Percentiles rank a stretch among this genome's conserved stretches.
These are phyloP conservation scores for Orestias chungarensis DNA, from an alignment of 2,797 vertebrate species.

Conservation along the genomic window DNA sequence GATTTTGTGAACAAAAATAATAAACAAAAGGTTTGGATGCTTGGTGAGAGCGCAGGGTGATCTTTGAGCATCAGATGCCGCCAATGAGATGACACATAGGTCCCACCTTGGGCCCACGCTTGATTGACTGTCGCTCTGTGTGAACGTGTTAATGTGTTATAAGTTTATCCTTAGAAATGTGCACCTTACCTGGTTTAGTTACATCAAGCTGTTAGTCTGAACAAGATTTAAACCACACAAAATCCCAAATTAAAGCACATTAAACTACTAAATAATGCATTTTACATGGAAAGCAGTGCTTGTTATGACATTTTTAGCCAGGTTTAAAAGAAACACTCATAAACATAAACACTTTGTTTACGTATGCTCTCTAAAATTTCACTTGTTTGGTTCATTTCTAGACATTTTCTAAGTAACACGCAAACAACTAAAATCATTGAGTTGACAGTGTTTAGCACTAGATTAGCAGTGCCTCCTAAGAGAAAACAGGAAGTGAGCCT, in stretches of 20 bases:
- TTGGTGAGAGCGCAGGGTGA: not conserved
- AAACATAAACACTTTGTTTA: too few relatives aligned
- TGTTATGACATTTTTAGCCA: not conserved
- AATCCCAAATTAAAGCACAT: not conserved
- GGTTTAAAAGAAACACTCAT: not conserved
- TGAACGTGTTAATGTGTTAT: not conserved
- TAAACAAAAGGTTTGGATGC: not conserved
- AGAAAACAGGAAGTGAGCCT: not conserved
- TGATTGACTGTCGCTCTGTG: not conserved
- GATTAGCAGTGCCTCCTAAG: too few relatives aligned
- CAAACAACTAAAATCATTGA: too few relatives aligned
- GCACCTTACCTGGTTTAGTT: not conserved
- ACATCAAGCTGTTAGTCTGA: not conserved
- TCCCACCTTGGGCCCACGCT: not conserved
- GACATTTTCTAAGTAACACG: not conserved
- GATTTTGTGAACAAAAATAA: not conserved
- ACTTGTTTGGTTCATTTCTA: not conserved
- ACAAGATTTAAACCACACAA: not conserved
- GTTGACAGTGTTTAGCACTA: too few relatives aligned
- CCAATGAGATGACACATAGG: constrained; percentile 1
- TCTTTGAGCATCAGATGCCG: not conserved
- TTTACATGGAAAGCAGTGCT: not conserved
- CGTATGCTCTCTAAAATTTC: not conserved
- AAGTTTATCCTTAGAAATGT: not conserved
- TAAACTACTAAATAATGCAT: not conserved